phyloP scores from a whole-genome alignment of 2,888 invertebrate genomes.

The Drosophila lutescens region DNA sequence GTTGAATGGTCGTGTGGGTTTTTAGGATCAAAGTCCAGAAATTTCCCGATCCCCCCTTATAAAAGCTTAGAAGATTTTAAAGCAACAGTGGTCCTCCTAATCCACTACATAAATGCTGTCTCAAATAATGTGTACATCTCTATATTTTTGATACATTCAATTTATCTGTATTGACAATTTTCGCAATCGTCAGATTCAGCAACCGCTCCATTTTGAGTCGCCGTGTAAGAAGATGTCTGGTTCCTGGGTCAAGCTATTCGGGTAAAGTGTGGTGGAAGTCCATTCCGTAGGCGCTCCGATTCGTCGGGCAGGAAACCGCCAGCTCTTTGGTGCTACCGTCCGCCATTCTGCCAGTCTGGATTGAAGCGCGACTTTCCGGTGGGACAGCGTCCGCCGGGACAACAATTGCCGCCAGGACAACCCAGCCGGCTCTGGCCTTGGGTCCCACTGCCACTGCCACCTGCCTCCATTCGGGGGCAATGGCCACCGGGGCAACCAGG shows the following conservation, averaged over 20 bases:
- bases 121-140: too few species aligned
- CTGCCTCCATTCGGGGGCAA: slow-evolving; percentile 33
- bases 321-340: slow-evolving; percentile 48
- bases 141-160: too few species aligned
- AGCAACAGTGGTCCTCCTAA: too few species aligned
- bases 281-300: not conserved
- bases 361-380: slow-evolving; percentile 2
- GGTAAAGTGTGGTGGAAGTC: not conserved
- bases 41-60: too few species aligned
- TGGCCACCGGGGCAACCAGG: slow-evolving; percentile 54
- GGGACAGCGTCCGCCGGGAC: slow-evolving; percentile 42
- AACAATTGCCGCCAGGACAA: slow-evolving; percentile 57
- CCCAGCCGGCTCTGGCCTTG: slow-evolving; percentile 1
- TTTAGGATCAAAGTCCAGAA: too few species aligned
- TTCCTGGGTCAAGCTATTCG: not conserved
- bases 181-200: too few species aligned
- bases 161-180: too few species aligned
- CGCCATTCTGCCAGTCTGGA: slow-evolving; percentile 33
- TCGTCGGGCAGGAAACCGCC: slow-evolving; percentile 14
- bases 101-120: too few species aligned
- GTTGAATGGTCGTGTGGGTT: too few species aligned
- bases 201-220: not conserved
- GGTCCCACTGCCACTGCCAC: not conserved
- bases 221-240: not conserved
- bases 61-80: too few species aligned